Evolutionary conservation across 2,113 vertebrate genomes (phyloP), one percentile per base, ranked within the genome.

Genomic region (Anhinga rufa): DNA sequence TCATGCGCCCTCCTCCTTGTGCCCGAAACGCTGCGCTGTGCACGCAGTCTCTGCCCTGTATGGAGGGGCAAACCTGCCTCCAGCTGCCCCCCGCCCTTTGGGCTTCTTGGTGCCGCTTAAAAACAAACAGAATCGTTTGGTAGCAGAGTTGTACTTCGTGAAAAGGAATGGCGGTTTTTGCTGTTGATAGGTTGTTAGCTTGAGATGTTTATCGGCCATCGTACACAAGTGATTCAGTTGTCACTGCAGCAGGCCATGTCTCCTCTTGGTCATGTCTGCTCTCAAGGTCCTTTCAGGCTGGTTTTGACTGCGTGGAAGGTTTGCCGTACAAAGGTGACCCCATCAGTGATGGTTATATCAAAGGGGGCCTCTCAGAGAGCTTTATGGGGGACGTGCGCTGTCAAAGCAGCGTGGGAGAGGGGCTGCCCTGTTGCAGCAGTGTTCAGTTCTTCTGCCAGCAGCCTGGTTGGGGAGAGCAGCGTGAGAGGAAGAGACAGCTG

Each of bases 341-440:
- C 4, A 2, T 34, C 7, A 0, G 36, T 1, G 6, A 6, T 51
- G 81, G 12, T 32, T 49, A 0, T 14, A 10, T 10, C 21, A 6
- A 29, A 22, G 29, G 25, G 54, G 5, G 8, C 28, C 44, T 46
- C 51, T 21, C 3, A 51, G 40, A 40, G 76, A 36, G 55, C 44
- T 48, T 3, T 5, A 14, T 5, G 20, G 54, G 58, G 18, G 31
- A 2, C 2, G 4, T 4, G 76, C 3, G 26, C 61, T 51, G 36
- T 12, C 60, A 6, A 4, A 42, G 61, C 48, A 7, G 28, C 1
- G 13, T 6, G 65, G 58, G 44, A 44, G 55, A 17, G 68, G 21
- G n/a, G 65, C 52, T 72, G 34, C 65, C 7, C 44, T 7, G 0
- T 4, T 7, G 46, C 12, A 7, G 21, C 1, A 12, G n/a, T 2